Conservation (phyloP, 2,888 invertebrate genomes). For the Pristionchus fissidentatus region DNA sequence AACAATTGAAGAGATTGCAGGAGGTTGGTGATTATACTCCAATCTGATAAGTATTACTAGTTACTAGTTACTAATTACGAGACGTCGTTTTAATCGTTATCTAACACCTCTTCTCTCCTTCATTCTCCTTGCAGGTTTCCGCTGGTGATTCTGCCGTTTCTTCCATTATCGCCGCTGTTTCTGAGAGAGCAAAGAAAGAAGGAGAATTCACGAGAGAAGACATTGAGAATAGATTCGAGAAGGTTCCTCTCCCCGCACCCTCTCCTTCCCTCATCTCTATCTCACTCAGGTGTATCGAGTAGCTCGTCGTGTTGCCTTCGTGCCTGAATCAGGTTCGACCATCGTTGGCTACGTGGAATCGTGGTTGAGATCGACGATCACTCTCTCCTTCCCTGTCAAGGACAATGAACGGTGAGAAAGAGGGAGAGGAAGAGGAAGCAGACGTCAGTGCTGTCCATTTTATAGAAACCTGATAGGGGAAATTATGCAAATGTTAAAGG, state of each 20-base stretch:
- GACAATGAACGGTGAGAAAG: conserved; percentile 18
- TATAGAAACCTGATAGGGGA: too few relatives aligned
- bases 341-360: neutral
- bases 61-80: neutral
- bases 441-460: too few relatives aligned
- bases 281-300: conserved; percentile 6
- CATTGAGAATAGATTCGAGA: conserved; percentile 85
- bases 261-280: neutral
- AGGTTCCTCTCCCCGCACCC: conserved; percentile 76
- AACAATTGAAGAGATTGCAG: conserved; percentile 28
- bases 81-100: neutral
- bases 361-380: conserved; percentile 30
- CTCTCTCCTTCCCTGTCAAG: conserved; percentile 29
- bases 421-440: neutral
- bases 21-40: neutral
- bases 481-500: too few relatives aligned
- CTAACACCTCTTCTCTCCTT: neutral
- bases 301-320: conserved; percentile 22
- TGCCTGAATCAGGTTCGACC: conserved; percentile 9
- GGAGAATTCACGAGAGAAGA: conserved; percentile 92
- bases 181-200: conserved; percentile 78
- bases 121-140: conserved; percentile 12
- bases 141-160: conserved; percentile 26
- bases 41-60: neutral
- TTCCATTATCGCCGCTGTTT: neutral